Evolutionary conservation across 1,140 invertebrate genomes (phyloP).

Genomic region (Neodiprion fabricii): DNA sequence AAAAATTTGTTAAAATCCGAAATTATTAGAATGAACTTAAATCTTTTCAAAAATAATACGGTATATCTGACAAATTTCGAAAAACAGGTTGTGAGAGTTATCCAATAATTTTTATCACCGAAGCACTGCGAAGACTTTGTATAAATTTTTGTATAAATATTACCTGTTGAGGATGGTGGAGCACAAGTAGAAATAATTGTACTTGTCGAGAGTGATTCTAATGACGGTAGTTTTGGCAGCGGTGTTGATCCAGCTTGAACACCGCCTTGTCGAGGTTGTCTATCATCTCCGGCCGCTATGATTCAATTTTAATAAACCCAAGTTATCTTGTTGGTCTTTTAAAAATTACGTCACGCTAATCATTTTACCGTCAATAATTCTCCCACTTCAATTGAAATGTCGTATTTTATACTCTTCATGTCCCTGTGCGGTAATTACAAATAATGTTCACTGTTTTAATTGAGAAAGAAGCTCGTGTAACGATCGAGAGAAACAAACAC

Average conservation of each 20-base stretch:
- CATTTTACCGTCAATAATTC: too few species aligned
- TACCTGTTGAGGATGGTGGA: conserved; percentile 57
- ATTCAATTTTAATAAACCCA: neutral
- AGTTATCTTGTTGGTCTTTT: neutral
- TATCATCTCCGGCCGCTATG: conserved; percentile 55
- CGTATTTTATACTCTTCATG: too few species aligned
- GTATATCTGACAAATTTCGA: too few species aligned
- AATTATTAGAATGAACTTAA: too few species aligned
- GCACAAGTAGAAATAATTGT: conserved; percentile 46
- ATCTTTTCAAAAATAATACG: too few species aligned
- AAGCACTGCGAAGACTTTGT: neutral
- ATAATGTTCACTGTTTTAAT: too few species aligned
- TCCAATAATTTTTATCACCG: neutral
- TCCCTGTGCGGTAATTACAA: too few species aligned
- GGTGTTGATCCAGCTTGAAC: conserved; percentile 49
- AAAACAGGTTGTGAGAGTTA: too few species aligned
- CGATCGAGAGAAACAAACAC: too few species aligned
- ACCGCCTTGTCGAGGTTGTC: conserved; percentile 52
- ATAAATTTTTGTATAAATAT: conserved; percentile 11
- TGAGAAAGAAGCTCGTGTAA: too few species aligned
- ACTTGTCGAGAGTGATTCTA: conserved; percentile 52
- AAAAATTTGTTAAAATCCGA: too few species aligned
- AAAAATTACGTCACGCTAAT: neutral
- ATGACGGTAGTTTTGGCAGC: conserved; percentile 57
- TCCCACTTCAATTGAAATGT: too few species aligned